Percentiles rank a stretch among this genome's conserved stretches.
Evolutionary conservation across 2,113 vertebrate species (phyloP).

Genomic region (Nestor notabilis): DNA sequence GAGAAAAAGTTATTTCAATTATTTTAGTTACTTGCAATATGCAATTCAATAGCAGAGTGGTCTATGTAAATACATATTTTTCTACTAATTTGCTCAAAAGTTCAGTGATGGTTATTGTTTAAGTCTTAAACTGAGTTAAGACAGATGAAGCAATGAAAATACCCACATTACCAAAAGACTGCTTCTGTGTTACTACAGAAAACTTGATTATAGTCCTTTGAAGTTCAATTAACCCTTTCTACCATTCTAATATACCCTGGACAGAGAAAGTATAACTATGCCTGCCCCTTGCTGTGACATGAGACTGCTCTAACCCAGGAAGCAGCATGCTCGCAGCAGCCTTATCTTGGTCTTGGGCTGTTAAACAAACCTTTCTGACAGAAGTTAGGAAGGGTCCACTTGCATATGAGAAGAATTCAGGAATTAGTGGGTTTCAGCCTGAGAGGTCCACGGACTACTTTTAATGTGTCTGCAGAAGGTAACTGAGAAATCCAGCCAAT

Average conservation of each 20-base stretch:
- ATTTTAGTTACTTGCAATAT: neutral
- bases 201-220: neutral
- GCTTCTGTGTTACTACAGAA: neutral
- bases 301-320: neutral
- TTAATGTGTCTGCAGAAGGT: neutral
- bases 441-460: neutral
- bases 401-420: neutral
- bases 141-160: neutral
- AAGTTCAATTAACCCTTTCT: neutral
- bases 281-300: fast-evolving
- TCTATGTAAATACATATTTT: neutral
- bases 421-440: neutral
- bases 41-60: neutral
- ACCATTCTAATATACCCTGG: neutral
- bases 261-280: neutral
- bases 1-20: neutral
- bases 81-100: neutral
- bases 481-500: neutral
- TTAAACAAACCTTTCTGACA: neutral
- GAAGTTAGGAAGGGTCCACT: neutral
- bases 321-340: neutral
- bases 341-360: neutral
- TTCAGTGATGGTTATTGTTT: neutral
- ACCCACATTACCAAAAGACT: neutral
- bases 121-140: neutral